Evolutionary conservation across 2,888 invertebrate genomes (phyloP), one percentile per base, ranked within the genome.

Genomic region (Timema podura): DNA sequence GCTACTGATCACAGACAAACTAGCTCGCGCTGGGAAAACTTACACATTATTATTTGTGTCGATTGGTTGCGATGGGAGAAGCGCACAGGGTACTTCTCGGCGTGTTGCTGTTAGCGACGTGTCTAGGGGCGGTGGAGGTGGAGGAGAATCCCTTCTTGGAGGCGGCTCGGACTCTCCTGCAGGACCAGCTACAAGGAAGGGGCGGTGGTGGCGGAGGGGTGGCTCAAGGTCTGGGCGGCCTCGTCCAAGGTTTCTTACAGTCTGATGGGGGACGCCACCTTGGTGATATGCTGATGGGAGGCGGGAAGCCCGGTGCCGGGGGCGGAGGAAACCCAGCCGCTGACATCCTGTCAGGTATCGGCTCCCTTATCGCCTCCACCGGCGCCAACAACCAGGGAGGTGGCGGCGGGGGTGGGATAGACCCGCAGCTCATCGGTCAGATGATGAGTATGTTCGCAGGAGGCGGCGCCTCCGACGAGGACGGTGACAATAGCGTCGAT

Each of bases 201-300:
- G 79, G 76, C 11, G 76, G 75, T 0, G 82, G 80, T 66, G 79
- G 81, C 54, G 82, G 83, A 0, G 57, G 70, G 61, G 64, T 73
- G 30, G 30, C 30, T 64, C 85, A 85, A 0, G 86, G 86, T 1
- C 81, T 92, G 0, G 90, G 89, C 1, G 87, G 86, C 9, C 82
- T 91, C 65, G 82, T 92, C 10, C 88, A 88, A 1, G 85, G 84
- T 48, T 83, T 92, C 65, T 86, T 92, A 85, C 89, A 91, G 75
- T 86, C 89, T 0, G 89, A 87, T 68, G 85, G 85, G 85, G 88
- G 85, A 0, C 87, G 87, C 77, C 86, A 86, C 76, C 77, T 87
- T 6, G 76, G 76, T 8, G 76, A 73, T 65, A 71, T 75, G 71
- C 61, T 76, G 6, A 66, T 70, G 49, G 74, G 73, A 30, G 71